A percentile compares a stretch with the other conserved stretches of the same genome.
phyloP scores from a whole-genome alignment of 2,888 invertebrate species.

The Dinocampus coccinellae region DNA sequence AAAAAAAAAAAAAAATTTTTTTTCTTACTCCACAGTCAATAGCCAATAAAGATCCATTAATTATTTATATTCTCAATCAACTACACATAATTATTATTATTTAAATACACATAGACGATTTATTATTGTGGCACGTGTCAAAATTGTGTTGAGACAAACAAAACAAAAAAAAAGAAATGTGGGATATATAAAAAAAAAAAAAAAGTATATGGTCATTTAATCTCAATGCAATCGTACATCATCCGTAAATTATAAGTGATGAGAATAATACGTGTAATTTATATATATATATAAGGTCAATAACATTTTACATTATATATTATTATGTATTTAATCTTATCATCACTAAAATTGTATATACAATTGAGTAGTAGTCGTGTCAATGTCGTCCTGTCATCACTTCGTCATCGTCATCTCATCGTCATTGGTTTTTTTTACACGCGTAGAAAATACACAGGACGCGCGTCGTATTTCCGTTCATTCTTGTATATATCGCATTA shows the following conservation, averaged over 20 bases:
- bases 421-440: slow-evolving; percentile 16
- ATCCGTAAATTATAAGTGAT: background rate
- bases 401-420: background rate
- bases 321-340: background rate
- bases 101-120: background rate
- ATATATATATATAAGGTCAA: background rate
- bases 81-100: background rate
- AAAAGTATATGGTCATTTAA: background rate
- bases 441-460: slow-evolving; percentile 43
- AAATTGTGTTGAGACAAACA: background rate
- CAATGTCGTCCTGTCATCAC: background rate
- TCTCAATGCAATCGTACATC: background rate
- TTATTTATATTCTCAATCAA: background rate
- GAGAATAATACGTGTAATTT: background rate
- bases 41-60: background rate
- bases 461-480: slow-evolving; percentile 43
- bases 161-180: background rate
- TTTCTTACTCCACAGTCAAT: background rate
- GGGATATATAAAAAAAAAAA: background rate
- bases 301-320: background rate
- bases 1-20: background rate
- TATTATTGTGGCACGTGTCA: background rate
- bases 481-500: slow-evolving; percentile 44
- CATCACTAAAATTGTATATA: too few species aligned
- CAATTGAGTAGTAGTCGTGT: too few species aligned